phyloP scores from a whole-genome alignment of 2,797 vertebrate genomes.

The Premnoplex brunnescens region DNA sequence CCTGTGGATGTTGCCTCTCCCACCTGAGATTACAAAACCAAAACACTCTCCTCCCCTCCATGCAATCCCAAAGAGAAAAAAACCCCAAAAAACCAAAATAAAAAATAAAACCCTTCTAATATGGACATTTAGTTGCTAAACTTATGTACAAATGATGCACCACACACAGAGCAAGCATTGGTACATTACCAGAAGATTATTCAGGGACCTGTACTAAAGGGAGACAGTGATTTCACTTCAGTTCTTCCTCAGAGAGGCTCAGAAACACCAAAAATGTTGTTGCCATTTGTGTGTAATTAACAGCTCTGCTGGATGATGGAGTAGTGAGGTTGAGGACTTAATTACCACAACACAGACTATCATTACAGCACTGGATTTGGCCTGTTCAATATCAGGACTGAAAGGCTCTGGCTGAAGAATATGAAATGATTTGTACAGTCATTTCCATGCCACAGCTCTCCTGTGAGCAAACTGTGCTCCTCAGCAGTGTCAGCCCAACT shows the following conservation, averaged over 20 bases:
- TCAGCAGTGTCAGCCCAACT: not conserved
- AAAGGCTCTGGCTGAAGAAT: not conserved
- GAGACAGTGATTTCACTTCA: not conserved
- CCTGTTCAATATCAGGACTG: not conserved
- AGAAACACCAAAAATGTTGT: conserved; percentile 17
- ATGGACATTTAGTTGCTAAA: not conserved
- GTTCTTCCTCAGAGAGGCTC: not conserved
- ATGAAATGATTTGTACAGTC: not conserved
- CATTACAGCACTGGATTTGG: not conserved
- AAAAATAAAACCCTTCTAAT: not conserved
- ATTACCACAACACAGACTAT: not conserved
- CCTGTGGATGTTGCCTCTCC: not conserved
- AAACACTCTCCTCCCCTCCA: not conserved
- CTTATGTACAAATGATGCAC: not conserved
- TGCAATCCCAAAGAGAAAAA: not conserved
- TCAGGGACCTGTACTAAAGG: not conserved
- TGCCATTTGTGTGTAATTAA: not conserved
- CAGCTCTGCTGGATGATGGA: not conserved
- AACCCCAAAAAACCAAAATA: not conserved
- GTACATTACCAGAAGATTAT: not conserved
- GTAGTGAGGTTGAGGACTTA: not conserved
- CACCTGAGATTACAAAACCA: not conserved
- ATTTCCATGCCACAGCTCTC: not conserved
- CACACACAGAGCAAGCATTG: not conserved
- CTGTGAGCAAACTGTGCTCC: not conserved